phyloP scores from a whole-genome alignment of 2,888 invertebrate genomes.

The Tuberolachnus salignus region DNA sequence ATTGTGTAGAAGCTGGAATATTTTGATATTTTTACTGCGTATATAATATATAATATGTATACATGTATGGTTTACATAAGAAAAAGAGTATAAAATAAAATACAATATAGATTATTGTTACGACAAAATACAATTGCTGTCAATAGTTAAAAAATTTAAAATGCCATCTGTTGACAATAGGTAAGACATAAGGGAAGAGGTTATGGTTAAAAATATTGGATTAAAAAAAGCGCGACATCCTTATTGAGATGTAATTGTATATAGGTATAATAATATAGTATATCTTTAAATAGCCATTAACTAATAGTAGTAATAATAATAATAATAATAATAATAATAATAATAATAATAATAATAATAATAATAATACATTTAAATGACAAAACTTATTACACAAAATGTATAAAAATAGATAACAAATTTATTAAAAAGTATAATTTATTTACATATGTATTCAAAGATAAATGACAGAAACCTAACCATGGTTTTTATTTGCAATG shows the following conservation, averaged over 20 bases:
- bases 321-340: constrained; percentile 38
- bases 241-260: not conserved
- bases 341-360: constrained; percentile 37
- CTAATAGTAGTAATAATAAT: constrained; percentile 39
- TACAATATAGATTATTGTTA: constrained; percentile 33
- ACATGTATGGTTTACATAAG: constrained; percentile 27
- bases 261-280: constrained; percentile 12
- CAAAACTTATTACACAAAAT: constrained; percentile 49
- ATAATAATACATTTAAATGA: constrained; percentile 50
- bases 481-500: not conserved
- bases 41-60: not conserved
- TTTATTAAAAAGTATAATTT: constrained; percentile 46
- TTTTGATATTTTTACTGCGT: not conserved
- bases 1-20: no score
- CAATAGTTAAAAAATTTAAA: constrained; percentile 27
- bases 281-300: constrained; percentile 24
- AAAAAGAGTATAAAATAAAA: constrained; percentile 47
- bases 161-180: constrained; percentile 30
- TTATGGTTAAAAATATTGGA: constrained; percentile 30
- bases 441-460: constrained; percentile 41
- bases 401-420: constrained; percentile 56
- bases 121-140: constrained; percentile 37
- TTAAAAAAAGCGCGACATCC: constrained; percentile 29
- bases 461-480: constrained; percentile 10
- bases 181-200: constrained; percentile 27